Evolutionary conservation across 2,888 invertebrate species (phyloP), one percentile per base, ranked within the genome.

Genomic region (Drosophila formosana): DNA sequence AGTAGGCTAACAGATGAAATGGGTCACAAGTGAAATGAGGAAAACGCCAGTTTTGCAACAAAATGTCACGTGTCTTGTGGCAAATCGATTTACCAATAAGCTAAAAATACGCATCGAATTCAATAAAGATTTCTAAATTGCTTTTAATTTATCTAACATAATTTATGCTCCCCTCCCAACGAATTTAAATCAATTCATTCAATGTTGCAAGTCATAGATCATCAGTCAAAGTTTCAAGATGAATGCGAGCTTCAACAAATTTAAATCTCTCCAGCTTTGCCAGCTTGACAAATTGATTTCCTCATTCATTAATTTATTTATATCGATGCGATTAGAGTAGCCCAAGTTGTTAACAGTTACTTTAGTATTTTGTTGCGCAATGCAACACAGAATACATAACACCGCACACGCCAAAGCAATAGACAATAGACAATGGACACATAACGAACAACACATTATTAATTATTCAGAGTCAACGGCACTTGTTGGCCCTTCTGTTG

Each of bases 351-450:
- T 41, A 60, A 61, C 78, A 62, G 83, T 61, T 78, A 77, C 37
- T 68, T 68, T 57, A 64, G 56, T 55, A 39, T 52, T 62, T 37
- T 66, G 63, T 83, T 78, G 86, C 78, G 72, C 80, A 83, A 82
- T 83, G 82, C 83, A 83, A 78, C 86, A 78, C 86, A 82, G 83
- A 85, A 83, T 86, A 68, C 71, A 74, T 68, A 86, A 83, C 78
- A 78, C 68, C 75, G 75, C 73, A 62, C 62, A 58, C 23, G 51
- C 50, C 39, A 41, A 41, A 41, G 39, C 74, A 74, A 80, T 62
- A 43, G 32, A 83, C 82, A 83, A 83, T 78, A 53, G 74, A 83
- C 83, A 83, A 83, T 78, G 51, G 74, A 57, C 68, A 53, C 72
- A 74, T 68, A 80, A 83, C 83, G 69, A 79, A 76, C 78, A 69